A percentile compares a stretch with the other conserved stretches of the same genome.
Evolutionary conservation across 2,888 invertebrate species (phyloP).

Genomic region (Encarsia formosa): DNA sequence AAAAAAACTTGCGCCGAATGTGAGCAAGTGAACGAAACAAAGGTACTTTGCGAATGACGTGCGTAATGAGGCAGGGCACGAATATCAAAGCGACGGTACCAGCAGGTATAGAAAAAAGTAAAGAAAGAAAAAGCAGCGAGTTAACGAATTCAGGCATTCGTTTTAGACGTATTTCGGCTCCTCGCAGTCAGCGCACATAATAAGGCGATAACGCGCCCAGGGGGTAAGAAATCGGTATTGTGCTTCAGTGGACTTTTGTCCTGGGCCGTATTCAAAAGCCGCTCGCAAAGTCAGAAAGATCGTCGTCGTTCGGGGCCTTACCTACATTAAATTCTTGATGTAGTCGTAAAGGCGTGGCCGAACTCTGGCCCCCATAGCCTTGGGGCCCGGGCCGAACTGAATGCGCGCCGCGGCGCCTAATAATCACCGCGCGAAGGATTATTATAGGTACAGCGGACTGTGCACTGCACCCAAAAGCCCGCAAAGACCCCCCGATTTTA

Average conservation of each 20-base stretch:
- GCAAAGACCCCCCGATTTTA: too few species aligned
- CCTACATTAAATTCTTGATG: constrained; percentile 47
- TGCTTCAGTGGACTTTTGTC: constrained; percentile 6
- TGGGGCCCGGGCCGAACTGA: constrained; percentile 41
- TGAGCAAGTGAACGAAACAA: constrained; percentile 5
- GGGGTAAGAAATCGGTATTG: constrained; percentile 11
- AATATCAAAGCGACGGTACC: not conserved
- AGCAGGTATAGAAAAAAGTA: not conserved
- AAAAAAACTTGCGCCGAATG: not conserved
- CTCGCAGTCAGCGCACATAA: constrained; percentile 7
- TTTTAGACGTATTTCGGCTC: not conserved
- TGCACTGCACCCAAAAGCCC: too few species aligned
- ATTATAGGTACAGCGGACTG: too few species aligned
- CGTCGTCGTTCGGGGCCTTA: constrained; percentile 19
- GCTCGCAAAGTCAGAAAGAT: not conserved
- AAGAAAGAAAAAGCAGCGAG: not conserved
- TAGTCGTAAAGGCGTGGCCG: constrained; percentile 44
- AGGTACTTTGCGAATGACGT: constrained; percentile 1
- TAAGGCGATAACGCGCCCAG: constrained; percentile 22
- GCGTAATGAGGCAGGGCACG: constrained; percentile 13
- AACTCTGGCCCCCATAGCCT: constrained; percentile 30
- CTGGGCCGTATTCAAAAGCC: not conserved
- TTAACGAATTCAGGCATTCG: constrained; percentile 10
- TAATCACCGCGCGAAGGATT: not conserved
- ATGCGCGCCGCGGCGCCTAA: constrained; percentile 5